These are phyloP conservation scores for Melikaiella ostensackeni DNA, from an alignment of 2,888 invertebrate genomes.

Conservation along the genomic window DNA sequence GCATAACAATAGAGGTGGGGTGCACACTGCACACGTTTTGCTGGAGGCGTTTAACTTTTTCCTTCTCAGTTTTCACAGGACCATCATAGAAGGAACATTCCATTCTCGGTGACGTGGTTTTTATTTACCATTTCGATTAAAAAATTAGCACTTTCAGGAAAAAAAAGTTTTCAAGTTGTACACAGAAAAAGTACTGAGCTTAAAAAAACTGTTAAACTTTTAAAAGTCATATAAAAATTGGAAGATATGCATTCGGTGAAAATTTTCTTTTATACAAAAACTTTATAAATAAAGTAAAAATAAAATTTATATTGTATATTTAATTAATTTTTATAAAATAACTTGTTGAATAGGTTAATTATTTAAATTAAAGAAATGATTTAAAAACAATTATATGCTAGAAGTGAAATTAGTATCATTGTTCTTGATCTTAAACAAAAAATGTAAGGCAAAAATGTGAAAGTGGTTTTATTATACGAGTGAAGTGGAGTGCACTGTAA, in stretches of 20 bases:
- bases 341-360: too few relatives aligned
- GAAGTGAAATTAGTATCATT: not conserved
- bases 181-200: too few relatives aligned
- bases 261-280: too few relatives aligned
- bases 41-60: constrained; percentile 58
- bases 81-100: constrained; percentile 53
- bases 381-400: not conserved
- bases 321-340: too few relatives aligned
- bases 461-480: not conserved
- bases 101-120: not conserved
- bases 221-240: too few relatives aligned
- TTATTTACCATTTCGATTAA: not conserved
- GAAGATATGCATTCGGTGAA: too few relatives aligned
- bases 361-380: not conserved
- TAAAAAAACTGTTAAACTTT: too few relatives aligned
- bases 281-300: too few relatives aligned
- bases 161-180: too few relatives aligned
- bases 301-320: too few relatives aligned
- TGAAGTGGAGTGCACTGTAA: not conserved
- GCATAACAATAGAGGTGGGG: constrained; percentile 25
- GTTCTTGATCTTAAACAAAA: not conserved
- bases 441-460: not conserved
- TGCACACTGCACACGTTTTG: not conserved
- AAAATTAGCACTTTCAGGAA: not conserved
- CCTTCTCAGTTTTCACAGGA: constrained; percentile 71